Conservation (phyloP, 2,888 invertebrate species). For the Caenorhabditis macrosperma region DNA sequence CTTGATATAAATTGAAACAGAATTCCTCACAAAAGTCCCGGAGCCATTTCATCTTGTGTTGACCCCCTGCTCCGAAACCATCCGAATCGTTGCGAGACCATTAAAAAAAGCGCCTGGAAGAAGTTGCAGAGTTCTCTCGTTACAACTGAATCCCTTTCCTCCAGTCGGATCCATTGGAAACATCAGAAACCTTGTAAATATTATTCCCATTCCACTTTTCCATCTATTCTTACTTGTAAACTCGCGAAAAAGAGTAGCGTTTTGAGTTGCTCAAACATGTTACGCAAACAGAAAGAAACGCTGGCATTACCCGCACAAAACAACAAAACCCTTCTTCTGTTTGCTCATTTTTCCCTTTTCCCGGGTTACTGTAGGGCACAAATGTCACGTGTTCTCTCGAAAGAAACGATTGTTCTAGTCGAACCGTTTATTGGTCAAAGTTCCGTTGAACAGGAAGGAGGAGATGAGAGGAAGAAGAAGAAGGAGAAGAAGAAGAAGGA, state of each 20-base stretch:
- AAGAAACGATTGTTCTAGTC: constrained; percentile 1
- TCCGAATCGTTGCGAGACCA: too few relatives aligned
- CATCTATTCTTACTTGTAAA: background rate
- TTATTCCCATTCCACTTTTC: too few relatives aligned
- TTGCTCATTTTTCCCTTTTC: background rate
- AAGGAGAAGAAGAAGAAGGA: background rate
- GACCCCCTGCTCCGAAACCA: too few relatives aligned
- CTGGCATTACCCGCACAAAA: background rate
- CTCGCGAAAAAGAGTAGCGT: background rate
- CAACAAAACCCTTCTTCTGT: background rate
- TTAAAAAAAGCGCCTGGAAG: too few relatives aligned
- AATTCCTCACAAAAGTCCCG: too few relatives aligned
- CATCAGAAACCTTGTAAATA: too few relatives aligned
- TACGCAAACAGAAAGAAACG: background rate
- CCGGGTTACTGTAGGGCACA: constrained; percentile 1
- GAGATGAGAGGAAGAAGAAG: too few relatives aligned
- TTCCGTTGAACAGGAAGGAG: background rate
- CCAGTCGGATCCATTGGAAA: background rate
- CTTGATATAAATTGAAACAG: too few relatives aligned
- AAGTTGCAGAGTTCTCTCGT: too few relatives aligned
- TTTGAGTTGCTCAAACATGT: constrained; percentile 29
- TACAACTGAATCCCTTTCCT: too few relatives aligned
- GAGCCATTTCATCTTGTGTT: too few relatives aligned
- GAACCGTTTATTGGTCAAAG: constrained; percentile 45
- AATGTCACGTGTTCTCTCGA: background rate